Conservation (phyloP, 2,888 invertebrate genomes). For the Macaria notata region DNA sequence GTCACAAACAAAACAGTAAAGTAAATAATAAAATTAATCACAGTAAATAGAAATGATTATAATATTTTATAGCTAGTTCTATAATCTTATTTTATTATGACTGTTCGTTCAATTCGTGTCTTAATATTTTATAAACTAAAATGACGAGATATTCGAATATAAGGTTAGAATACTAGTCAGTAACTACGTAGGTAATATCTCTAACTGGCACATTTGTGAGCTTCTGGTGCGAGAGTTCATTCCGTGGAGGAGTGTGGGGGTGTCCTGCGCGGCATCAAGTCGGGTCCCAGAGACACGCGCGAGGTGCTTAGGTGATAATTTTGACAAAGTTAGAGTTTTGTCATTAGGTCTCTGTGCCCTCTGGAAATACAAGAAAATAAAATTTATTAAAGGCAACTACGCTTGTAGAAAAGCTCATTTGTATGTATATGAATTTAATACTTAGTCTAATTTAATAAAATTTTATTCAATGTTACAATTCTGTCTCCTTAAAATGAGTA, state of each 20-base stretch:
- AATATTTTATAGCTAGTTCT: conserved; percentile 31
- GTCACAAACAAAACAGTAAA: conserved; percentile 57
- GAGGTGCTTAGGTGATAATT: conserved; percentile 56
- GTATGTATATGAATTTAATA: no score
- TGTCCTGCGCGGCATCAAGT: conserved; percentile 76
- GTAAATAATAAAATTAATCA: conserved; percentile 71
- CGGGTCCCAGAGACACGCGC: conserved; percentile 37
- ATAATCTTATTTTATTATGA: conserved; percentile 57
- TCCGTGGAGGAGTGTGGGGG: conserved; percentile 45
- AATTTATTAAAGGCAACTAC: no score
- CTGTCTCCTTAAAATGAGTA: no score
- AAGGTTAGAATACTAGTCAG: conserved; percentile 56
- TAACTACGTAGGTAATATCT: conserved; percentile 61
- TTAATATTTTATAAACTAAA: conserved; percentile 37
- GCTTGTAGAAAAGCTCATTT: no score
- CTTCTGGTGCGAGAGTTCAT: conserved; percentile 63
- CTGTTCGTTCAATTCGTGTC: conserved; percentile 39
- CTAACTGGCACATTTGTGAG: conserved; percentile 80
- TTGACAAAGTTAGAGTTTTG: no score
- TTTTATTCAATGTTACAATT: no score
- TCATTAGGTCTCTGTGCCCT: conserved; percentile 66
- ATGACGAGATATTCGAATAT: conserved; percentile 52
- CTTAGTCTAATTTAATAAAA: no score
- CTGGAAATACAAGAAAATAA: conserved; percentile 43
- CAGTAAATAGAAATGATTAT: conserved; percentile 67